Evolutionary conservation across 2,797 vertebrate species (phyloP), one percentile per base, ranked within the genome.

Genomic region (Oreochromis mossambicus): DNA sequence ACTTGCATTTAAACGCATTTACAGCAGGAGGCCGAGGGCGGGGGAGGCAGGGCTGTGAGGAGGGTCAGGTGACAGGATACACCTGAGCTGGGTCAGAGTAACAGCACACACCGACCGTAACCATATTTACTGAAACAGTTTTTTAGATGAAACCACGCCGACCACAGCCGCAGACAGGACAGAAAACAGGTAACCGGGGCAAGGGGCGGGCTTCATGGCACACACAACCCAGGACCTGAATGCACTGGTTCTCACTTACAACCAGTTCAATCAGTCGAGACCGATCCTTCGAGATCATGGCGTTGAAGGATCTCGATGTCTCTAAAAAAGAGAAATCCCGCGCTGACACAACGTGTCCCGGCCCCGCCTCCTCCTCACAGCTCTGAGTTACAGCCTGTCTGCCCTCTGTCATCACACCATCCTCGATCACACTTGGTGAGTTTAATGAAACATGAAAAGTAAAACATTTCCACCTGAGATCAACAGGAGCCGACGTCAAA

Each of bases 21-120:
- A 61, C 56, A 61, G 8, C 17, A 58, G 55, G 26, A 56, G 0
- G 0, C 29, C 1, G 29, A 34, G 56, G 2, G 34, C 3, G 17
- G 5, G 26, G 56, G 56, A 34, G 29, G 56, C 56, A 4, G 56
- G 56, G 56, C 56, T 61, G 56, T 61, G 15, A 11, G 29, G 56
- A 34, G 56, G 29, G 29, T 61, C 15, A 34, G 17, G 56, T 61
- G 56, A 61, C 56, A 61, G 56, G 56, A 61, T 34, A 34, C 29
- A 29, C 2, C 56, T 34, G 56, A 19, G 56, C 29, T 61, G 29
- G 56, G 29, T 61, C 56, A 61, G 17, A 34, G 56, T 19, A 34
- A 34, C 56, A 34, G 29, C 56, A 34, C 56, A 34, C 56, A 34
- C 56, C 2, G 15, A 34, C 56, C 9, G 9, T 19, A 61, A 32